phyloP scores from a whole-genome alignment of 2,113 vertebrate species.

The Dipodomys merriami region DNA sequence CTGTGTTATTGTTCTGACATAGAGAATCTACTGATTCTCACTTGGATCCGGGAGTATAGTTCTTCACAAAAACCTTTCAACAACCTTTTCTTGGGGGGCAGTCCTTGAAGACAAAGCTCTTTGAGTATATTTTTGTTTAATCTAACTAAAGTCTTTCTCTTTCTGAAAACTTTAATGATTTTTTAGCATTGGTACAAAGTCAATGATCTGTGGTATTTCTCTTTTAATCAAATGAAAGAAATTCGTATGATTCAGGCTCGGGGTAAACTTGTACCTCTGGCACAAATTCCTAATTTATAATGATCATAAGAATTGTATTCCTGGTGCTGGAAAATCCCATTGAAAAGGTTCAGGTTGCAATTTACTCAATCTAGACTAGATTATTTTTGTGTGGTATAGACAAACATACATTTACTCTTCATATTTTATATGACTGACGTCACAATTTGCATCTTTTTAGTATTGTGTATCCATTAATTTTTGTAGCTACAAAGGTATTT shows the following conservation, averaged over 20 bases:
- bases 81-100: neutral
- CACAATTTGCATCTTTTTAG: neutral
- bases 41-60: neutral
- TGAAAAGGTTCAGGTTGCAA: neutral
- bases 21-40: neutral
- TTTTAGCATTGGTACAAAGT: constrained; percentile 6
- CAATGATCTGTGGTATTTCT: constrained; percentile 14
- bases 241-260: neutral
- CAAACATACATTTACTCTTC: no score
- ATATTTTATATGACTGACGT: neutral
- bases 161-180: neutral
- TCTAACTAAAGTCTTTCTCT: fast-evolving
- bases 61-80: neutral
- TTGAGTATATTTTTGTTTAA: no score
- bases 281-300: neutral
- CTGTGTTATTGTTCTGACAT: neutral
- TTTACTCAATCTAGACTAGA: neutral
- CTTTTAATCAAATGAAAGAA: neutral
- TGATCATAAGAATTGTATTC: constrained; percentile 5
- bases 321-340: neutral
- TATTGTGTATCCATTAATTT: neutral
- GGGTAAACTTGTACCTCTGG: constrained; percentile 15
- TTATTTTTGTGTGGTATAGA: neutral
- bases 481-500: neutral
- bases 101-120: neutral